Evolutionary conservation across 2,888 invertebrate species (phyloP).

Genomic region (Aphidius colemani): DNA sequence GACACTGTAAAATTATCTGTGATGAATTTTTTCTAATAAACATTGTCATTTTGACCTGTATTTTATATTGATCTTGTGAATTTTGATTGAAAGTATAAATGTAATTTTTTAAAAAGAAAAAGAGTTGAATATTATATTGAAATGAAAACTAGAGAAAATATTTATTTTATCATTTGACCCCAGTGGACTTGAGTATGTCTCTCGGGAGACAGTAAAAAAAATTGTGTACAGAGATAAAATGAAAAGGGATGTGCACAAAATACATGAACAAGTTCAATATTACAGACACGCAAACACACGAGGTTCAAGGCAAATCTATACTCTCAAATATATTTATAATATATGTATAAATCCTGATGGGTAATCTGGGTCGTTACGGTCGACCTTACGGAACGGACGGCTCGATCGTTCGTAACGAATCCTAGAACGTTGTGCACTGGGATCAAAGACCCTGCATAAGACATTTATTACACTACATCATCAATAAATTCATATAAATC

Average conservation of each 20-base stretch:
- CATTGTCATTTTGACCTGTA: no score
- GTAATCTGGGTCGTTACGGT: slow-evolving; percentile 44
- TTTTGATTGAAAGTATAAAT: no score
- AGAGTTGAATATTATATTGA: no score
- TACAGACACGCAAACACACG: slow-evolving; percentile 19
- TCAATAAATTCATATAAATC: no score
- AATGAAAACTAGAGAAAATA: no score
- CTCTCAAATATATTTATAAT: background rate
- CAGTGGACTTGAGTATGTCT: no score
- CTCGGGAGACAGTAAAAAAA: background rate
- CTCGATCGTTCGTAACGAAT: slow-evolving; percentile 42
- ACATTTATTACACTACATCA: no score
- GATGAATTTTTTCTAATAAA: background rate
- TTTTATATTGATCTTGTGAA: no score
- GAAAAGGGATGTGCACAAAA: no score
- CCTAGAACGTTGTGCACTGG: slow-evolving; percentile 29
- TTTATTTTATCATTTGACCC: no score
- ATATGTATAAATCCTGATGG: slow-evolving; percentile 8
- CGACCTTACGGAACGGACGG: slow-evolving; percentile 45
- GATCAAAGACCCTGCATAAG: slow-evolving; percentile 21
- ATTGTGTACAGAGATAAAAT: background rate
- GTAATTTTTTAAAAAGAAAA: no score
- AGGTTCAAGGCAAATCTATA: slow-evolving; percentile 31
- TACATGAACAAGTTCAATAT: no score
- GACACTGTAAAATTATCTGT: slow-evolving; percentile 19